phyloP scores from a whole-genome alignment of 1,140 invertebrate genomes.

The Dreissena rostriformis region DNA sequence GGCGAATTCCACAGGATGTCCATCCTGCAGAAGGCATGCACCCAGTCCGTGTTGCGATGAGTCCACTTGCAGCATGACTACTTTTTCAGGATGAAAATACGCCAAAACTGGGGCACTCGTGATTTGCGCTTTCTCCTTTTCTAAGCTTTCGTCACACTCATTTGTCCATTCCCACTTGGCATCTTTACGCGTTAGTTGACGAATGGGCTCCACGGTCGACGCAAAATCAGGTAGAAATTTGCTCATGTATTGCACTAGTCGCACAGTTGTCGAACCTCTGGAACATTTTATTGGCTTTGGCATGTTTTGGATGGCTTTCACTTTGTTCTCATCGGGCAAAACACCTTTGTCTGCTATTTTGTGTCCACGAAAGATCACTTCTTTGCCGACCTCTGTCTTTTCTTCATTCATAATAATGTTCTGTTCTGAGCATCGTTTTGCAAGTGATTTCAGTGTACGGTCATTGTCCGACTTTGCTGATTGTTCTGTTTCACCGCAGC shows the following conservation, averaged over 20 bases:
- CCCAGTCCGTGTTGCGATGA: conserved; percentile 74
- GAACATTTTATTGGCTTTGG: conserved; percentile 73
- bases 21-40: conserved; percentile 80
- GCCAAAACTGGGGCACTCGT: conserved; percentile 56
- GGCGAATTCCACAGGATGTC: conserved; percentile 80
- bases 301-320: conserved; percentile 78
- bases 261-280: conserved; percentile 54
- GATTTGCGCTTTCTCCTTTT: conserved; percentile 58
- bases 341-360: conserved; percentile 71
- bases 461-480: neutral
- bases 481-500: conserved; percentile 24
- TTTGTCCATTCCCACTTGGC: conserved; percentile 63
- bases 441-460: neutral
- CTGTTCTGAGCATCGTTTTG: conserved; percentile 22
- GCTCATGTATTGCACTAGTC: conserved; percentile 63
- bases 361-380: conserved; percentile 51
- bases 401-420: conserved; percentile 56
- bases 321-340: conserved; percentile 74
- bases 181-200: conserved; percentile 63
- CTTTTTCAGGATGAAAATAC: conserved; percentile 59
- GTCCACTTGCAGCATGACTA: conserved; percentile 62
- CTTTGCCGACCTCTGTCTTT: conserved; percentile 55
- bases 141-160: conserved; percentile 75
- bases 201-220: conserved; percentile 59
- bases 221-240: conserved; percentile 63